These are phyloP conservation scores for Erebia palarica DNA, from an alignment of 2,888 invertebrate species.

Conservation along the genomic window DNA sequence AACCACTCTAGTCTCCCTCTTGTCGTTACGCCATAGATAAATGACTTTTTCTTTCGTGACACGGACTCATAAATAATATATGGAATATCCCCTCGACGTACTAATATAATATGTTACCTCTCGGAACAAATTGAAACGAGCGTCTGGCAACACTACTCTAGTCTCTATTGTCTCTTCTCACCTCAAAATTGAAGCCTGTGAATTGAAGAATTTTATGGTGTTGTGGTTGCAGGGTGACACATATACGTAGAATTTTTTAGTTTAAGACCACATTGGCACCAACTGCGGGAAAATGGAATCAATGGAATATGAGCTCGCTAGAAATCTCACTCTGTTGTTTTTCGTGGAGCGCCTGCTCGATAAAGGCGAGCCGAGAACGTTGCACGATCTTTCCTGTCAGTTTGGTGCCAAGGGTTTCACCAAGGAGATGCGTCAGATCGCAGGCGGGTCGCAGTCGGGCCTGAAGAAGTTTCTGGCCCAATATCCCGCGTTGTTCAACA, in stretches of 20 bases:
- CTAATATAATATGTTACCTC: too few species aligned
- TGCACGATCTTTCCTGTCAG: constrained; percentile 99
- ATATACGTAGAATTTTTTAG: constrained; percentile 80
- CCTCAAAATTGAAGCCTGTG: constrained; percentile 51
- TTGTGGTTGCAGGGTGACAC: constrained; percentile 75
- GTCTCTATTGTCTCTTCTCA: constrained; percentile 57
- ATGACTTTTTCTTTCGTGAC: too few species aligned
- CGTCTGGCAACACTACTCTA: constrained; percentile 51
- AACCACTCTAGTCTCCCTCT: too few species aligned
- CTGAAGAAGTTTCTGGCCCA: constrained; percentile 97
- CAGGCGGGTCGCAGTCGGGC: constrained; percentile 97
- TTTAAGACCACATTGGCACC: constrained; percentile 80
- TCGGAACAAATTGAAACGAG: too few species aligned
- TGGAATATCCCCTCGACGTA: too few species aligned
- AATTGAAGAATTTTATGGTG: constrained; percentile 80
- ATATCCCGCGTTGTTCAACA: constrained; percentile 97
- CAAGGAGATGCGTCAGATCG: constrained; percentile 98
- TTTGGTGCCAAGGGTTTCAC: constrained; percentile 99
- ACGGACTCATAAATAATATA: too few species aligned
- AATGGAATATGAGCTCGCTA: constrained; percentile 95
- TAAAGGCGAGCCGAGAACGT: constrained; percentile 96
- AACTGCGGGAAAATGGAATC: constrained; percentile 90
- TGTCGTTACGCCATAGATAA: too few species aligned
- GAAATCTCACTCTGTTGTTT: constrained; percentile 98
- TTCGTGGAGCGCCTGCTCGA: constrained; percentile 99